phyloP scores from a whole-genome alignment of 2,888 invertebrate genomes.

The Spatulosminthurus flaviceps region DNA sequence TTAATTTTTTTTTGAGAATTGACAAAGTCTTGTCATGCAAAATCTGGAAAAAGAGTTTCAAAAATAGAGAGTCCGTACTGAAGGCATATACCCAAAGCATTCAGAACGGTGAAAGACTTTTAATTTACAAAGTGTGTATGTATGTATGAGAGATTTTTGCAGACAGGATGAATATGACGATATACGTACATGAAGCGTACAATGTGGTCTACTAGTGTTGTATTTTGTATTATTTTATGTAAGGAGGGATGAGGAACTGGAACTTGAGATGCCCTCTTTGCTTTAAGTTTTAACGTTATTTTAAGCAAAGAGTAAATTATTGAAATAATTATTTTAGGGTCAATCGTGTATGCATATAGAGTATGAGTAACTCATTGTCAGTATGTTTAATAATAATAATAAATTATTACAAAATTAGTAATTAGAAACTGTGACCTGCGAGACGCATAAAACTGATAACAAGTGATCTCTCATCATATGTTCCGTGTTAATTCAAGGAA shows the following conservation, averaged over 20 bases:
- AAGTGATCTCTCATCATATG: conserved; percentile 51
- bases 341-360: not conserved
- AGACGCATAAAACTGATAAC: conserved; percentile 49
- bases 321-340: conserved; percentile 15
- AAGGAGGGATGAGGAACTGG: conserved; percentile 7
- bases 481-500: conserved; percentile 39
- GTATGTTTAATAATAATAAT: conserved; percentile 24
- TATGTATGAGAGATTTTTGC: conserved; percentile 28
- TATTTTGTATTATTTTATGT: conserved; percentile 14
- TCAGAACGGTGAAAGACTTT: conserved; percentile 35
- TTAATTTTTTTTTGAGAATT: conserved; percentile 38
- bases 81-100: conserved; percentile 16
- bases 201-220: not conserved
- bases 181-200: conserved; percentile 32
- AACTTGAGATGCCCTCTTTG: conserved; percentile 4
- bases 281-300: not conserved
- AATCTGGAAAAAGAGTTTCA: conserved; percentile 11
- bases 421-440: conserved; percentile 40
- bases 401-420: conserved; percentile 27
- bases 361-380: conserved; percentile 11
- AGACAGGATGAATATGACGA: conserved; percentile 16
- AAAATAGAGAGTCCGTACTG: conserved; percentile 15
- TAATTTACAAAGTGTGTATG: not conserved
- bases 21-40: not conserved
- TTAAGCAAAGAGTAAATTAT: conserved; percentile 18